Evolutionary conservation across 2,113 vertebrate species (phyloP).

Genomic region (Ibidorhyncha struthersii): DNA sequence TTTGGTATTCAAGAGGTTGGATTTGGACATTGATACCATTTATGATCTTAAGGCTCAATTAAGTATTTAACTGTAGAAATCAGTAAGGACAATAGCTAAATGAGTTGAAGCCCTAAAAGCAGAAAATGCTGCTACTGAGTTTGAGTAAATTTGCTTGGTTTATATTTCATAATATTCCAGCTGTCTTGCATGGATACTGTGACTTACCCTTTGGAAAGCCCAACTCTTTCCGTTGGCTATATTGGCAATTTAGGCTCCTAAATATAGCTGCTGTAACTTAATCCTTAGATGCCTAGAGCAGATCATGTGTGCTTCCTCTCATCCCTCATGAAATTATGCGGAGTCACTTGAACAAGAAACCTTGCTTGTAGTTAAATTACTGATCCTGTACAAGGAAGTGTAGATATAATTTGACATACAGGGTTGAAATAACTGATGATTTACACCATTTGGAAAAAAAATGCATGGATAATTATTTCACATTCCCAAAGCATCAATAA

Average conservation of each 20-base stretch:
- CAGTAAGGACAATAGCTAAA: background rate
- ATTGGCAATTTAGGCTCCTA: background rate
- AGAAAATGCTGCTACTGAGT: background rate
- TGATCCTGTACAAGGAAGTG: background rate
- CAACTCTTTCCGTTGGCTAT: background rate
- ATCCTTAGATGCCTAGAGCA: background rate
- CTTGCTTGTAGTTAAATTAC: background rate
- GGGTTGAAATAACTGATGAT: background rate
- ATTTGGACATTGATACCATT: background rate
- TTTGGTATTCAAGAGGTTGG: background rate
- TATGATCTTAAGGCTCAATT: background rate
- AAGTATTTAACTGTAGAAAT: background rate
- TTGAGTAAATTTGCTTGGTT: background rate
- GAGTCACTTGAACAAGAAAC: background rate
- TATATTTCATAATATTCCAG: slow-evolving; percentile 18
- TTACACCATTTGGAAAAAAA: background rate
- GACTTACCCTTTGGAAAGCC: background rate
- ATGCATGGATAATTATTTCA: slow-evolving; percentile 46
- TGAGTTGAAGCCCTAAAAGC: background rate
- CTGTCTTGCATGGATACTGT: background rate
- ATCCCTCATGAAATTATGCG: background rate
- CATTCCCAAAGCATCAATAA: slow-evolving; percentile 47
- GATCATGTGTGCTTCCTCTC: background rate
- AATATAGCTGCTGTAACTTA: background rate
- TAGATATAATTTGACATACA: background rate